phyloP scores from a whole-genome alignment of 2,113 vertebrate genomes.

The Pristiophorus japonicus region DNA sequence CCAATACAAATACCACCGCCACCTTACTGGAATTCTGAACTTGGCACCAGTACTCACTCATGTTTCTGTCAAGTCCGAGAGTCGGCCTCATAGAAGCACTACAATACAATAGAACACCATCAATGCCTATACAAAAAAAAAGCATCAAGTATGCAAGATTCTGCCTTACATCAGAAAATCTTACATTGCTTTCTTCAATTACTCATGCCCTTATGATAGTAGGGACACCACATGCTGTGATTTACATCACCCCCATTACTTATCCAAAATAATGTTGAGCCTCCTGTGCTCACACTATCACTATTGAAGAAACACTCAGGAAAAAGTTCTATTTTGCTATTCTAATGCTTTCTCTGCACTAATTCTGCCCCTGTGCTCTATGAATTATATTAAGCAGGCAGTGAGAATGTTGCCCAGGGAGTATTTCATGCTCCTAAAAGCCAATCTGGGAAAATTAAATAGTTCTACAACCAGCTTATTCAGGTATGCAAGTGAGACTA shows the following conservation, averaged over 20 bases:
- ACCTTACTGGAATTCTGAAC: slow-evolving; percentile 25
- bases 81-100: background rate
- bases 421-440: background rate
- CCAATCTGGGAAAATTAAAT: background rate
- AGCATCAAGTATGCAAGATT: background rate
- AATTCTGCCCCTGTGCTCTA: background rate
- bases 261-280: background rate
- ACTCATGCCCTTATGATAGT: background rate
- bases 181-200: background rate
- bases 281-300: background rate
- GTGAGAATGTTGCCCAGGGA: background rate
- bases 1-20: background rate
- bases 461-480: background rate
- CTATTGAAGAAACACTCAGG: background rate
- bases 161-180: background rate
- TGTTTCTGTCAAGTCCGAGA: background rate
- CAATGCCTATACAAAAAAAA: background rate
- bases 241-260: background rate
- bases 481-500: background rate
- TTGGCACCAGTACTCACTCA: background rate
- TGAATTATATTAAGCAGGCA: background rate
- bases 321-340: background rate
- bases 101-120: background rate
- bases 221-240: background rate
- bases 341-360: background rate